Evolutionary conservation across 2,888 invertebrate genomes (phyloP).

Genomic region (Petrophora chlorosata): DNA sequence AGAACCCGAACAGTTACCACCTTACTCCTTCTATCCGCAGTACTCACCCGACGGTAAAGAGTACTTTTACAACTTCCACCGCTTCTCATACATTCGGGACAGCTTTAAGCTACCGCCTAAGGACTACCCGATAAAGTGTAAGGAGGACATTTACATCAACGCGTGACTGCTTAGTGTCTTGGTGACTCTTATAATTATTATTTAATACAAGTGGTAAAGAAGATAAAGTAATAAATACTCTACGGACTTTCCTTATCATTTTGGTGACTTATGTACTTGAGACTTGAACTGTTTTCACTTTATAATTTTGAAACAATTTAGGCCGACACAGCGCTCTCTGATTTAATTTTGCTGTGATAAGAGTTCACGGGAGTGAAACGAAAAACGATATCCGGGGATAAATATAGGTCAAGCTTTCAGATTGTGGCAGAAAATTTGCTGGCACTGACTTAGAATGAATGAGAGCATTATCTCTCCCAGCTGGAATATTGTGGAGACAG

Average conservation of each 20-base stretch:
- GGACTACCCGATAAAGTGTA: constrained; percentile 64
- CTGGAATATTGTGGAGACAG: background rate
- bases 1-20: constrained; percentile 65
- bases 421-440: constrained; percentile 12
- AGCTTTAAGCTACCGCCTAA: constrained; percentile 75
- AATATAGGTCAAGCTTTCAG: constrained; percentile 10
- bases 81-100: constrained; percentile 72
- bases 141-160: constrained; percentile 73
- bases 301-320: background rate
- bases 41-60: constrained; percentile 78
- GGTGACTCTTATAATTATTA: too few relatives aligned
- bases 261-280: too few relatives aligned
- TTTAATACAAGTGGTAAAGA: too few relatives aligned
- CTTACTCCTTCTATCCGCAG: constrained; percentile 74
- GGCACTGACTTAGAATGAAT: constrained; percentile 10
- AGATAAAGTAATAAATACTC: too few relatives aligned
- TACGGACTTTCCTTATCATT: too few relatives aligned
- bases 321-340: background rate
- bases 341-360: constrained; percentile 22
- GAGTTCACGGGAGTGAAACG: constrained; percentile 13
- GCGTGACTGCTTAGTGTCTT: constrained; percentile 47
- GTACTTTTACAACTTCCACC: constrained; percentile 78
- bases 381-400: constrained; percentile 13
- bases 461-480: constrained; percentile 13
- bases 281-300: background rate